A percentile compares a stretch with the other conserved stretches of the same genome.
These are phyloP conservation scores for Tenualosa thibaudeaui DNA, from an alignment of 2,797 vertebrate genomes.

Conservation along the genomic window DNA sequence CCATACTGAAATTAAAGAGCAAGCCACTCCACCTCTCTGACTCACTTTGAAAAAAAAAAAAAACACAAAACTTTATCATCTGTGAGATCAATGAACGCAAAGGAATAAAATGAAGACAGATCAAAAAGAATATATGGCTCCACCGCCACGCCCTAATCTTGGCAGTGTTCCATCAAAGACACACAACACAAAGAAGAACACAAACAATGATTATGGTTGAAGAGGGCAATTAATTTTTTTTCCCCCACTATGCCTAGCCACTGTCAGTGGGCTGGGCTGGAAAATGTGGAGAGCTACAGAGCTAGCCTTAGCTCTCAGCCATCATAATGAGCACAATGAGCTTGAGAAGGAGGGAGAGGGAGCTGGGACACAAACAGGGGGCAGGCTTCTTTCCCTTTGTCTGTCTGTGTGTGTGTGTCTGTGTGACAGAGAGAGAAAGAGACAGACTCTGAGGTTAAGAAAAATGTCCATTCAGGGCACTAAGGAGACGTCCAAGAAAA, in stretches of 20 bases:
- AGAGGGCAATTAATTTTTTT: conserved; percentile 18
- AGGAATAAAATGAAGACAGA: not conserved
- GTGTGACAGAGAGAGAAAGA: too few species aligned
- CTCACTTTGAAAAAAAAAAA: not conserved
- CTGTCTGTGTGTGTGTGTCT: not conserved
- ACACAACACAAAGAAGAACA: not conserved
- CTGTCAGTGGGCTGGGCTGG: not conserved
- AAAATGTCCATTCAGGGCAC: conserved; percentile 16
- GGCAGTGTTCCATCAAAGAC: not conserved
- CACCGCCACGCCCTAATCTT: not conserved
- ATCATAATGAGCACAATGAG: conserved; percentile 57
- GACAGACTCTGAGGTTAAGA: not conserved
- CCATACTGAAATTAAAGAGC: conserved; percentile 1
- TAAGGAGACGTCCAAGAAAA: conserved; percentile 1
- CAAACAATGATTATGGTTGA: conserved; percentile 50
- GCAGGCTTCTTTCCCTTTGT: not conserved
- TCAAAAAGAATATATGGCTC: not conserved
- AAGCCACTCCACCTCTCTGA: conserved; percentile 1
- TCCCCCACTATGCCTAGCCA: not conserved
- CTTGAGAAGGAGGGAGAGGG: conserved; percentile 42
- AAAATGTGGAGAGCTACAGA: conserved; percentile 46
- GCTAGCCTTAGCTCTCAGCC: conserved; percentile 47
- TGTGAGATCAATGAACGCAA: conserved; percentile 16
- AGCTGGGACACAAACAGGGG: conserved; percentile 23
- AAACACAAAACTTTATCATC: not conserved